phyloP scores from a whole-genome alignment of 2,888 invertebrate species.

The Mayetiola destructor region DNA sequence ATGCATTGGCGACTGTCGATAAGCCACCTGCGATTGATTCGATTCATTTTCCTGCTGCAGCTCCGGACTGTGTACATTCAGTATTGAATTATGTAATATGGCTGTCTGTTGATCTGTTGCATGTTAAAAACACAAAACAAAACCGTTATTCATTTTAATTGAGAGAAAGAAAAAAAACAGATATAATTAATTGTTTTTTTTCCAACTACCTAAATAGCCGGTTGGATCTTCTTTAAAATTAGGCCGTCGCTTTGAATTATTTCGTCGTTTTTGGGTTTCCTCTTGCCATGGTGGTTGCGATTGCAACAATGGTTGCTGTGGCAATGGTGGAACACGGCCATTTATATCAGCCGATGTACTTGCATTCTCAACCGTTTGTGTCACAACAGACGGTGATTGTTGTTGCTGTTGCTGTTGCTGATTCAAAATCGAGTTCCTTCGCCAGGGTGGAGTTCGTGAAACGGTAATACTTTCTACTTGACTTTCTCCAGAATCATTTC shows the following conservation, averaged over 20 bases:
- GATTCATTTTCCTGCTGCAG: constrained; percentile 4
- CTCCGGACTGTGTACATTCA: constrained; percentile 36
- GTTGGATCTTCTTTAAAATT: constrained; percentile 86
- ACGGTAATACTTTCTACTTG: constrained; percentile 18
- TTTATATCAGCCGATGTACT: not conserved
- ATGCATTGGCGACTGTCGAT: constrained; percentile 16
- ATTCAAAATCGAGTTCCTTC: constrained; percentile 20
- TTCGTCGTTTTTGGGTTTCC: constrained; percentile 15
- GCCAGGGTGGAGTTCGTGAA: constrained; percentile 24
- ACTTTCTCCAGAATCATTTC: constrained; percentile 13
- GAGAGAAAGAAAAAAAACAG: too few species aligned
- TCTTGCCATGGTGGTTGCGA: constrained; percentile 17
- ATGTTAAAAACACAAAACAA: too few species aligned
- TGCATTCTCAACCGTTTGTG: not conserved
- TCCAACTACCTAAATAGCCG: constrained; percentile 74
- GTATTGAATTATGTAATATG: constrained; percentile 67
- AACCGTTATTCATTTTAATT: too few species aligned
- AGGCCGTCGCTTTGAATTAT: constrained; percentile 37
- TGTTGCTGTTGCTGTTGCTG: constrained; percentile 15
- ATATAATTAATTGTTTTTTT: too few species aligned
- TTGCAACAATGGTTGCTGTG: constrained; percentile 13
- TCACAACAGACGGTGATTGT: not conserved
- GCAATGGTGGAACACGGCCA: constrained; percentile 13
- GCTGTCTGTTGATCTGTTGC: constrained; percentile 87
- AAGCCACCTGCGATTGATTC: constrained; percentile 11